Conservation (phyloP, 2,797 vertebrate species). For the Periophthalmus magnuspinnatus region DNA sequence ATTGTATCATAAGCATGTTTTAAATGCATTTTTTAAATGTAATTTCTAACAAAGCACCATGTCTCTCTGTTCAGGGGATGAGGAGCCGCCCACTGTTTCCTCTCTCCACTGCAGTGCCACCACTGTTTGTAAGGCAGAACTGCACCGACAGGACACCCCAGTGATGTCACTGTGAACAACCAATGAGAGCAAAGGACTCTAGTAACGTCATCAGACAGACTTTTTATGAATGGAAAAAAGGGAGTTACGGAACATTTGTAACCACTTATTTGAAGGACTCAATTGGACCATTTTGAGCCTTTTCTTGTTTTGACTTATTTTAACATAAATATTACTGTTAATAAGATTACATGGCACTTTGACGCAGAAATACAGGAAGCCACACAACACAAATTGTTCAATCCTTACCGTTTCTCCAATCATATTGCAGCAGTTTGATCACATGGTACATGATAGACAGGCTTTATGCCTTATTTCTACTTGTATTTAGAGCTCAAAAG, state of each 20-base stretch:
- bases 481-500: background rate
- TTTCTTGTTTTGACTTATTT: background rate
- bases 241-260: background rate
- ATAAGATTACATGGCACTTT: conserved; percentile 16
- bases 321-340: conserved; percentile 7
- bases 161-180: conserved; percentile 78
- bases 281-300: background rate
- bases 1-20: too few species aligned
- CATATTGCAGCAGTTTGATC: background rate
- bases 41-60: background rate
- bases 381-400: background rate
- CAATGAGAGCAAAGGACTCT: conserved; percentile 1
- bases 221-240: background rate
- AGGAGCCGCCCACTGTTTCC: conserved; percentile 84
- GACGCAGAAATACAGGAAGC: conserved; percentile 18
- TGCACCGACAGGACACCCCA: conserved; percentile 80
- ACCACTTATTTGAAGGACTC: conserved; percentile 3
- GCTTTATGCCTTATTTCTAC: background rate
- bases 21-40: too few species aligned
- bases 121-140: conserved; percentile 85
- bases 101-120: conserved; percentile 78
- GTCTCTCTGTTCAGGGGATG: conserved; percentile 77
- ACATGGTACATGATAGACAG: background rate
- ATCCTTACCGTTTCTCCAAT: conserved; percentile 2
- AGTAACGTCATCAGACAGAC: conserved; percentile 7